phyloP scores from a whole-genome alignment of 2,113 vertebrate genomes.

The Chaetodon trifascialis region DNA sequence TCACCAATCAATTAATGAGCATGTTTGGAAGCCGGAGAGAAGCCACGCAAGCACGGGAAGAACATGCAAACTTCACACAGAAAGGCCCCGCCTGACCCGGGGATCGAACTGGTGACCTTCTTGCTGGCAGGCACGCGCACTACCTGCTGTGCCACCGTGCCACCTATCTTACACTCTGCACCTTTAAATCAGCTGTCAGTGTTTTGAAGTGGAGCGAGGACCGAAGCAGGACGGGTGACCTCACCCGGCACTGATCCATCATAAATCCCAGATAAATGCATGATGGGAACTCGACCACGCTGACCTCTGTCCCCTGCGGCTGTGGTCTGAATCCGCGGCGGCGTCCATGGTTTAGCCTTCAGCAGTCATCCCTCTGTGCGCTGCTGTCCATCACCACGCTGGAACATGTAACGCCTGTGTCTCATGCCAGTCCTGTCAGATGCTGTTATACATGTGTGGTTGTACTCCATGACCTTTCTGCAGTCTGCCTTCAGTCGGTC shows the following conservation, averaged over 20 bases:
- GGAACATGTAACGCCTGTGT: not conserved
- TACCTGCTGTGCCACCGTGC: too few species aligned
- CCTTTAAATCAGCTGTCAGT: not conserved
- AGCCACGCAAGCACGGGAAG: too few species aligned
- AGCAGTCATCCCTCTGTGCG: conserved; percentile 5
- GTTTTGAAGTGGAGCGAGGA: not conserved
- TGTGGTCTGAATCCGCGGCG: not conserved
- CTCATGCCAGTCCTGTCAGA: too few species aligned
- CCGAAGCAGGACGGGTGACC: not conserved
- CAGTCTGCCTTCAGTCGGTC: not conserved
- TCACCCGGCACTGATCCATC: not conserved
- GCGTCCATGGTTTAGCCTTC: not conserved
- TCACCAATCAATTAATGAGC: too few species aligned
- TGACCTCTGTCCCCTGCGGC: not conserved
- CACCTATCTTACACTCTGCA: too few species aligned
- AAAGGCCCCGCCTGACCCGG: too few species aligned
- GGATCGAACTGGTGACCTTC: too few species aligned
- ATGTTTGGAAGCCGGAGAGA: too few species aligned
- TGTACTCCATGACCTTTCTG: not conserved
- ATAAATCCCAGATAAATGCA: not conserved
- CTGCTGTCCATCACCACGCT: not conserved
- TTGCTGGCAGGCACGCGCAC: too few species aligned
- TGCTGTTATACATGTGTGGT: too few species aligned
- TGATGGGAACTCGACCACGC: not conserved
- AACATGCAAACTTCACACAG: too few species aligned